Conservation (phyloP, 1,140 invertebrate species). For the Zaprionus lachaisei region DNA sequence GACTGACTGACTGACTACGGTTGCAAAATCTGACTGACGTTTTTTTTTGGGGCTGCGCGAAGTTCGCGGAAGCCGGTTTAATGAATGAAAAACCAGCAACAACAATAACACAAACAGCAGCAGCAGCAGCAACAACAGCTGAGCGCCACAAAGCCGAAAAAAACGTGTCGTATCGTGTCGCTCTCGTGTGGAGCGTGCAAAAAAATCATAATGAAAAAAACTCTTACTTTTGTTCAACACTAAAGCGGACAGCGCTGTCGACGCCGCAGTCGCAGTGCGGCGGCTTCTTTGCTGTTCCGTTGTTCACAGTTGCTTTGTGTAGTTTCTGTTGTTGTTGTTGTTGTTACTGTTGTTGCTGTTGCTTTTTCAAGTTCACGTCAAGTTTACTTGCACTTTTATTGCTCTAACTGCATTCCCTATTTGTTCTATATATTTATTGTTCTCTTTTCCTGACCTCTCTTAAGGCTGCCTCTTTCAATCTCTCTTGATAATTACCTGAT, state of each 20-base stretch:
- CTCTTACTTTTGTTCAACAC: conserved; percentile 77
- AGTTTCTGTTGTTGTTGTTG: conserved; percentile 35
- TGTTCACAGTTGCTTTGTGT: conserved; percentile 43
- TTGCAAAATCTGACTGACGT: conserved; percentile 7
- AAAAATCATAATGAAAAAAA: conserved; percentile 56
- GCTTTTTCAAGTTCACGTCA: conserved; percentile 26
- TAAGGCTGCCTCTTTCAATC: not conserved
- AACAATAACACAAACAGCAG: conserved; percentile 53
- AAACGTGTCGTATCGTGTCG: conserved; percentile 44
- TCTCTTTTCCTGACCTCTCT: not conserved
- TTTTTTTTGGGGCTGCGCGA: conserved; percentile 49
- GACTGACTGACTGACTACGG: conserved; percentile 44
- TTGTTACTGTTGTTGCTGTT: conserved; percentile 23
- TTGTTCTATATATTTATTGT: not conserved
- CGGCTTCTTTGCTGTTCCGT: conserved; percentile 40
- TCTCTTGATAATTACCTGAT: conserved; percentile 74
- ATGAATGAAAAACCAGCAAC: conserved; percentile 73
- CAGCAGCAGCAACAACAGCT: conserved; percentile 58
- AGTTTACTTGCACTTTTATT: conserved; percentile 65
- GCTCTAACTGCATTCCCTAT: conserved; percentile 33
- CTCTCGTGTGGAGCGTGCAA: conserved; percentile 71
- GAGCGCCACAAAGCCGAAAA: conserved; percentile 66
- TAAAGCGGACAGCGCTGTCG: conserved; percentile 49
- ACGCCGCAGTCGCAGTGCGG: conserved; percentile 7
- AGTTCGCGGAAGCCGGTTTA: conserved; percentile 77